Evolutionary conservation across 2,888 invertebrate species (phyloP), one percentile per base, ranked within the genome.

Genomic region (Ochropleura leucogaster): DNA sequence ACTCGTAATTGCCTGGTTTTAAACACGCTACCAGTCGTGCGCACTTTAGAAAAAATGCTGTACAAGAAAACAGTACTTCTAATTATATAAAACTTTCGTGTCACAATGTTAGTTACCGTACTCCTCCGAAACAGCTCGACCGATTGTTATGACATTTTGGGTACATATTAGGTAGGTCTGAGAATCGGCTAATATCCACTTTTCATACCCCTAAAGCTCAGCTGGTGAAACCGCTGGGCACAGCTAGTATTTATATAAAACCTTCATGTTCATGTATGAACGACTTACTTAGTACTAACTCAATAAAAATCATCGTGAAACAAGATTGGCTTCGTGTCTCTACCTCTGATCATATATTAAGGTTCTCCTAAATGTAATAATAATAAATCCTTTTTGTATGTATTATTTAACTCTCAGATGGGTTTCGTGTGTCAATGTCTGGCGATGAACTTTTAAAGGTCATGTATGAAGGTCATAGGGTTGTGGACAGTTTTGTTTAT

Each of bases 351-450:
- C 30, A 30, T 57, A 14, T 20, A 68, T 77, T 69, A 46, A 42
- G 53, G 57, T 59, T 12, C 53, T 70, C 20, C 20, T 68, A 68
- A 83, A 79, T 79, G 46, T 44, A 74, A 55, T 71, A 79, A 79
- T 6, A 74, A 60, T 69, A 49, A 67, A 69, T 74, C 62, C 67
- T 60, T 77, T 80, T 78, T 63, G 49, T 53, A 62, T 46, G 49
- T 71, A 46, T 70, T 70, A 74, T 66, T 71, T 66, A 64, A 72
- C 64, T 69, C 18, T 68, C 62, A 71, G 64, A 57, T 83, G 55
- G 68, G 40, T 62, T 72, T 83, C 70, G 16, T 65, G 46, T 68
- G 72, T 69, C 68, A 67, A 53, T 66, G 82, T 14, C 63, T 44
- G 73, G 47, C 63, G 70, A n/a, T 74, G 65, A 74, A 65, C 80